These are phyloP conservation scores for Dreissena polymorpha DNA, from an alignment of 1,140 invertebrate species.

Conservation along the genomic window DNA sequence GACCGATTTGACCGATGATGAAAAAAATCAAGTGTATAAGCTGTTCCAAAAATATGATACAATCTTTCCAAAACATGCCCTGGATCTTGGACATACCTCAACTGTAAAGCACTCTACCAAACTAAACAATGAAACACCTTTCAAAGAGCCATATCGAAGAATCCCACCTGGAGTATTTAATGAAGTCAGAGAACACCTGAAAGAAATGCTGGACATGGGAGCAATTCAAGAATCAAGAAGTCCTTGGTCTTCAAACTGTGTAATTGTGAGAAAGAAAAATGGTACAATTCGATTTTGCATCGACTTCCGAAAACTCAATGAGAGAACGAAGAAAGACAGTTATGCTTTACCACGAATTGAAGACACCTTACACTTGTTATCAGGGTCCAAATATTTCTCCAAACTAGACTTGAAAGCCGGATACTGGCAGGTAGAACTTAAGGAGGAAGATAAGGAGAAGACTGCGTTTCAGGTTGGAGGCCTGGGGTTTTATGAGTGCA, in stretches of 20 bases:
- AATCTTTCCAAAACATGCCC: neutral
- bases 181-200: neutral
- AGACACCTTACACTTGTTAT: slow-evolving; percentile 32
- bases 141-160: neutral
- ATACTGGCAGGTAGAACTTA: slow-evolving; percentile 46
- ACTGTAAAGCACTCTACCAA: neutral
- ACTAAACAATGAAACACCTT: neutral
- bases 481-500: slow-evolving; percentile 66
- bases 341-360: slow-evolving; percentile 36
- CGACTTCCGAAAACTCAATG: neutral
- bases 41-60: slow-evolving; percentile 9
- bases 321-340: neutral
- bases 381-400: slow-evolving; percentile 35
- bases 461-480: slow-evolving; percentile 7
- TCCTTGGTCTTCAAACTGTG: slow-evolving; percentile 9
- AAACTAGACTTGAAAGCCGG: slow-evolving; percentile 48
- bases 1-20: slow-evolving; percentile 3
- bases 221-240: slow-evolving; percentile 6
- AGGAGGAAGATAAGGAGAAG: slow-evolving; percentile 14
- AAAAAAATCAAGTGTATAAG: neutral
- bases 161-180: neutral
- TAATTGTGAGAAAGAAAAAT: slow-evolving; percentile 19
- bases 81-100: slow-evolving; percentile 9
- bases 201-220: neutral
- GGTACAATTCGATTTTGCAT: neutral